phyloP scores from a whole-genome alignment of 1,140 invertebrate species.

The Rhyacophila brunnea region DNA sequence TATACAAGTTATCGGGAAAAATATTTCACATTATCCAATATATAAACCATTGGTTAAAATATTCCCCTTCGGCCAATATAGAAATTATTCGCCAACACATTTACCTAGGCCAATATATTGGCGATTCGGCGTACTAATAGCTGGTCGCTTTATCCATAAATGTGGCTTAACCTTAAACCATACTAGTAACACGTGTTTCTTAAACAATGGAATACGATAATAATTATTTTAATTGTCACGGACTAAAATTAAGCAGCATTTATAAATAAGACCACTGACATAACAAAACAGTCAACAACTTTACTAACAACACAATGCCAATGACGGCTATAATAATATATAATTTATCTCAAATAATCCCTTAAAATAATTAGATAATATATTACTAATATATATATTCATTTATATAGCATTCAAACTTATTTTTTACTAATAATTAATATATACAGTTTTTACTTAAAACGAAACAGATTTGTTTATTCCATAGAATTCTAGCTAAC shows the following conservation, averaged over 20 bases:
- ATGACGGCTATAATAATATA: constrained; percentile 28
- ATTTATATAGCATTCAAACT: constrained; percentile 17
- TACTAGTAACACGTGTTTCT: no score
- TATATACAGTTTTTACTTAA: constrained; percentile 20
- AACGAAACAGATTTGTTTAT: constrained; percentile 20
- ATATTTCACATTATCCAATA: no score
- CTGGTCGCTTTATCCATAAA: no score
- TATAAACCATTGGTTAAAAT: no score
- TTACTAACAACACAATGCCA: constrained; percentile 33
- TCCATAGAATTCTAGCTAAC: constrained; percentile 29
- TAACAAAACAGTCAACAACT: constrained; percentile 36
- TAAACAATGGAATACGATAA: neutral
- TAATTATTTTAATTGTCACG: neutral
- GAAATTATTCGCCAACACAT: no score
- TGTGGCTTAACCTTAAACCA: no score
- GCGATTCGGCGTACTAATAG: no score
- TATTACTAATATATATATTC: constrained; percentile 16
- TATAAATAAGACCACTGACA: constrained; percentile 14
- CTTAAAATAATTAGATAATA: constrained; percentile 28
- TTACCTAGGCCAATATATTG: no score
- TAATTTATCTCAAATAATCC: constrained; percentile 24
- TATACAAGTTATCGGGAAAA: no score
- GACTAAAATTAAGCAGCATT: neutral
- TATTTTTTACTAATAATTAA: constrained; percentile 11
- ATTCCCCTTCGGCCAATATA: no score